Base-by-base conservation (phyloP, 2,888 invertebrate species). In the Agrenia bidenticulata region DNA sequence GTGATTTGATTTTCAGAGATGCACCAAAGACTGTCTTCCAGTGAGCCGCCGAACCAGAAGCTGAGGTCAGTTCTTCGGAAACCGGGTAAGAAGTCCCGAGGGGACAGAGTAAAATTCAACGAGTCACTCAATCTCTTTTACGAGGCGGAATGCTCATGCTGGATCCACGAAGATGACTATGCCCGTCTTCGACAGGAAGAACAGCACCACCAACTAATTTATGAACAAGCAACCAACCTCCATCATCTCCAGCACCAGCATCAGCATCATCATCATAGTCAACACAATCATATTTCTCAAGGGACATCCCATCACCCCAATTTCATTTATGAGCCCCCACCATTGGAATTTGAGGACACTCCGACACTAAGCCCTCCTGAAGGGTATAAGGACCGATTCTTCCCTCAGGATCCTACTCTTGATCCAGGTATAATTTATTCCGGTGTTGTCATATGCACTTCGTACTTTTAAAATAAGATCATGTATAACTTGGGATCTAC, bases 111-210 rank as follows among this genome's bases (percentile, higher is more conserved):
- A 24, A 87, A 91, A 60, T 93, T 93, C 78, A 91, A 93, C 79
- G 93, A 93, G 82, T 90, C 88, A 78, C 86, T 89, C 61, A 93
- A 93, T 81, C 90, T 92, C 80, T 92, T 92, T 81, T 92, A 93
- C 80, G 93, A 93, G 77, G 92, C 93, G 59, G 92, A 93, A 81
- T 93, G 93, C 78, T 92, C 93, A 78, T 93, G 93, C 77, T 84
- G 92, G 70, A 92, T 93, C 72, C 87, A 92, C 67, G 92, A 93
- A 79, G 92, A 92, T 79, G 91, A 91, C 78, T 87, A 88, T 77
- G 89, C 88, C 78, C 59, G 91, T 90, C 65, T 88, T 86, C 79
- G 74, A 24, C 70, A 69, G 42, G 74, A 87, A 87, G 78, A 87
- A 86, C 78, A 87, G 87, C 79, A 86, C 62, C 63, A 65, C 26